Evolutionary conservation across 2,888 invertebrate genomes (phyloP).

Genomic region (Pycnomerus fuliginosus): DNA sequence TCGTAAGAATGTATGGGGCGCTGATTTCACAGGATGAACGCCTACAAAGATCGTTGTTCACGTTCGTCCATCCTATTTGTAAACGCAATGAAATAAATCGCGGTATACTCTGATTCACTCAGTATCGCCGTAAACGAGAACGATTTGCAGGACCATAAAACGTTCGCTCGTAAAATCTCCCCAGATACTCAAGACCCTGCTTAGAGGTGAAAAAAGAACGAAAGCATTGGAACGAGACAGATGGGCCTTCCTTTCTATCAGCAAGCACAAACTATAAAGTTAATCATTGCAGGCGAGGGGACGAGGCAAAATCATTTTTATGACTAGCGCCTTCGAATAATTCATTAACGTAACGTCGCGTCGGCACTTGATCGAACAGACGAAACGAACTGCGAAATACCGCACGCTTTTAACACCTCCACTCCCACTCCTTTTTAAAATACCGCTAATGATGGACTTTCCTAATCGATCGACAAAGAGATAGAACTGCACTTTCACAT

Average conservation of each 20-base stretch:
- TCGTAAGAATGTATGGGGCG: too few species aligned
- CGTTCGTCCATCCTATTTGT: constrained; percentile 14
- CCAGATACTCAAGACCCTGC: constrained; percentile 18
- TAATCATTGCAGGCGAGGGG: constrained; percentile 11
- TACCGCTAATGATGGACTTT: too few species aligned
- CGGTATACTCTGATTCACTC: constrained; percentile 33
- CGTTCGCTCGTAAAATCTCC: constrained; percentile 35
- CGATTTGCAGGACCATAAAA: constrained; percentile 36
- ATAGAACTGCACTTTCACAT: too few species aligned
- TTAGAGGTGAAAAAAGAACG: constrained; percentile 13
- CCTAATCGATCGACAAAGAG: too few species aligned
- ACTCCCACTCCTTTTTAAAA: too few species aligned
- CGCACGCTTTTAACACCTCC: too few species aligned
- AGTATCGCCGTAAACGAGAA: constrained; percentile 32
- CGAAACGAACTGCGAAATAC: too few species aligned
- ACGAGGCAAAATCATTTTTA: constrained; percentile 9
- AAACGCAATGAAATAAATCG: constrained; percentile 26
- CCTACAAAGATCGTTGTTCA: constrained; percentile 1
- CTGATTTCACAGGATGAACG: too few species aligned
- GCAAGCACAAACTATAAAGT: constrained; percentile 11
- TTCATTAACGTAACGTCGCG: too few species aligned
- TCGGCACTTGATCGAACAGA: too few species aligned
- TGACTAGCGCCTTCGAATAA: too few species aligned
- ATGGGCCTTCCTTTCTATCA: constrained; percentile 17
- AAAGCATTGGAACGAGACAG: constrained; percentile 14